Evolutionary conservation across 2,888 invertebrate genomes (phyloP).

Genomic region (Eledona agricola): DNA sequence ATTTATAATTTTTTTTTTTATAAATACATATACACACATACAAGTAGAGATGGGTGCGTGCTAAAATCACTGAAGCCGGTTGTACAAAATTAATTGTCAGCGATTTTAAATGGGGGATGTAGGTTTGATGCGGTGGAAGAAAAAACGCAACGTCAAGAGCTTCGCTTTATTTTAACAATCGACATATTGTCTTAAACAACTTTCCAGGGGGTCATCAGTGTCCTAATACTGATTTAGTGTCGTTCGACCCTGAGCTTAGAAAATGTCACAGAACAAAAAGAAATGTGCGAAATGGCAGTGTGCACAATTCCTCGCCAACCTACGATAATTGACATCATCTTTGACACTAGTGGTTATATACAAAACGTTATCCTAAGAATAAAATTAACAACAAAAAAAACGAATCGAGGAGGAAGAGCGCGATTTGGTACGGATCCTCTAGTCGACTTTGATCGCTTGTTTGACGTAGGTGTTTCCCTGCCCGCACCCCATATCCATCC

Average conservation of each 20-base stretch:
- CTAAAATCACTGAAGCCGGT: too few species aligned
- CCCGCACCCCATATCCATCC: slow-evolving; percentile 68
- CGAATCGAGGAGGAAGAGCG: slow-evolving; percentile 26
- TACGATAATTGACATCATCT: slow-evolving; percentile 20
- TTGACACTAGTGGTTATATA: slow-evolving; percentile 13
- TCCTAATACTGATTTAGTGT: slow-evolving; percentile 35
- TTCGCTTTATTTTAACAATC: slow-evolving; percentile 15
- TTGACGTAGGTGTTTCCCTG: slow-evolving; percentile 66
- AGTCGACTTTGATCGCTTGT: slow-evolving; percentile 29
- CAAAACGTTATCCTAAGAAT: slow-evolving; percentile 28
- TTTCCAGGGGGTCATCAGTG: slow-evolving; percentile 30
- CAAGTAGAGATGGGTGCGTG: too few species aligned
- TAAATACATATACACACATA: too few species aligned
- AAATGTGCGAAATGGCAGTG: slow-evolving; percentile 30
- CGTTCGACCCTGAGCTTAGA: slow-evolving; percentile 30
- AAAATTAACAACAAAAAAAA: slow-evolving; percentile 26
- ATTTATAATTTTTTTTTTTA: too few species aligned
- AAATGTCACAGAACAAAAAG: slow-evolving; percentile 7
- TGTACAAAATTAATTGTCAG: background rate
- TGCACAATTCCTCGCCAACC: slow-evolving; percentile 9
- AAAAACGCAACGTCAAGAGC: background rate
- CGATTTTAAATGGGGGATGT: background rate
- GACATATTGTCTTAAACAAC: slow-evolving; percentile 26
- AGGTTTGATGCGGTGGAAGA: background rate
- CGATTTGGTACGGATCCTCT: slow-evolving; percentile 15